These are phyloP conservation scores for Motacilla alba DNA, from an alignment of 2,113 vertebrate genomes.

Conservation along the genomic window DNA sequence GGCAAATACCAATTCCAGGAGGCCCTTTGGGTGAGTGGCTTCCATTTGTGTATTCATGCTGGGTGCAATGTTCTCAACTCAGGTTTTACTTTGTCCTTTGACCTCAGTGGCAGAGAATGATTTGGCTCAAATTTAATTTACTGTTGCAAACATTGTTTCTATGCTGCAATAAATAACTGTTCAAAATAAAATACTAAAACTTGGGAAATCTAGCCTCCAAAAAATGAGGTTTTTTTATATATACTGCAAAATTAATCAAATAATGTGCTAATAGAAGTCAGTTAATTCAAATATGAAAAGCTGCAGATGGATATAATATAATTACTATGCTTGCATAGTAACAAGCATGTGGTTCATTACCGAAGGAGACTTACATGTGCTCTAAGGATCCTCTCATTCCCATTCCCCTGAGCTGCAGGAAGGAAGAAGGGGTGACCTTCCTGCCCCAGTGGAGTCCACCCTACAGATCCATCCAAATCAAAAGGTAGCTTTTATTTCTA, in stretches of 20 bases:
- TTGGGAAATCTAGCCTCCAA: neutral
- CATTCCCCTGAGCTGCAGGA: neutral
- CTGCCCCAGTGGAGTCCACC: neutral
- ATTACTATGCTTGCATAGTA: neutral
- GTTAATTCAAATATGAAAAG: neutral
- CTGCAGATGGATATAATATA: neutral
- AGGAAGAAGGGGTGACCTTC: neutral
- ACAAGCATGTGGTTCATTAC: neutral
- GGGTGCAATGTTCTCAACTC: neutral
- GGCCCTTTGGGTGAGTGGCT: neutral
- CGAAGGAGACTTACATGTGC: neutral
- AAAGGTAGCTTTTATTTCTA: slow-evolving; percentile 25
- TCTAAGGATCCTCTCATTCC: neutral
- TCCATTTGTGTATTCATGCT: neutral
- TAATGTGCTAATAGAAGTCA: neutral
- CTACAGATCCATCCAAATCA: slow-evolving; percentile 7
- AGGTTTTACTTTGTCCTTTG: neutral
- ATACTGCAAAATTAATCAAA: neutral
- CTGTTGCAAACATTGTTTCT: neutral
- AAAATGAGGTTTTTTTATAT: neutral
- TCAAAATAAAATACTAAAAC: neutral
- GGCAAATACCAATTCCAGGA: neutral
- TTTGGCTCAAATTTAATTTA: neutral
- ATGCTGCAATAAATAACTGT: neutral
- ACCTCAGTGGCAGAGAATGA: neutral